Percentiles rank a stretch among this genome's conserved stretches.
These are phyloP conservation scores for Pogoniulus pusillus DNA, from an alignment of 2,797 vertebrate species.

Conservation along the genomic window DNA sequence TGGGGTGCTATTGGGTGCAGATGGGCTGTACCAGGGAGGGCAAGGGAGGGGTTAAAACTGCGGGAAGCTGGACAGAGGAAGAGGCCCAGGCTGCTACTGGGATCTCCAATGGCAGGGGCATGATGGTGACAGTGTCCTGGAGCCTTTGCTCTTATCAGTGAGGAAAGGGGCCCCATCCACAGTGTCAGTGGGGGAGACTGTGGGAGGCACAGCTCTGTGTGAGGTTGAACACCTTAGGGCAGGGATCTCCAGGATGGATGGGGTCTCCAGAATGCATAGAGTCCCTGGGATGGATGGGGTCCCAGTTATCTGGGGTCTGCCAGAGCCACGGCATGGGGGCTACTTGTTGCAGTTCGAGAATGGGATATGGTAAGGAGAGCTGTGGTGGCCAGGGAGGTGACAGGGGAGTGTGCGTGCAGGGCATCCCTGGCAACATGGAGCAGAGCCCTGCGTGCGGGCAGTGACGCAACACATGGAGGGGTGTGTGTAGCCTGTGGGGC, in stretches of 20 bases:
- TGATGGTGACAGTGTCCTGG: accelerated
- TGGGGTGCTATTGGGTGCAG: not conserved
- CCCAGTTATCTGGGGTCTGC: not conserved
- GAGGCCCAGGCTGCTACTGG: not conserved
- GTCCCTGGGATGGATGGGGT: not conserved
- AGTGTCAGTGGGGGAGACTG: not conserved
- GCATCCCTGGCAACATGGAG: not conserved
- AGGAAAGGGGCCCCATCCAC: not conserved
- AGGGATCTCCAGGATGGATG: accelerated
- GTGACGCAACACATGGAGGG: not conserved
- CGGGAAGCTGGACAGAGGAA: not conserved
- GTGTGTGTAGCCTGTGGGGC: not conserved
- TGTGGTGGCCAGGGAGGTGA: not conserved
- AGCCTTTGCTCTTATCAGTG: not conserved
- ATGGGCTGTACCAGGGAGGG: not conserved
- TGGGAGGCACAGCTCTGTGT: not conserved
- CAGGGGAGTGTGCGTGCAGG: not conserved
- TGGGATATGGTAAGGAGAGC: accelerated
- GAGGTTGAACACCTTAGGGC: not conserved
- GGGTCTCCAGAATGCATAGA: too few relatives aligned
- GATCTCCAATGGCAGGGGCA: not conserved
- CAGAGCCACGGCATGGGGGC: not conserved
- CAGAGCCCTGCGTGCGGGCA: not conserved
- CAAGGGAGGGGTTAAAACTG: not conserved
- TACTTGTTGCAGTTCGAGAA: not conserved